These are phyloP conservation scores for Erithacus rubecula DNA, from an alignment of 2,797 vertebrate species.

Conservation along the genomic window DNA sequence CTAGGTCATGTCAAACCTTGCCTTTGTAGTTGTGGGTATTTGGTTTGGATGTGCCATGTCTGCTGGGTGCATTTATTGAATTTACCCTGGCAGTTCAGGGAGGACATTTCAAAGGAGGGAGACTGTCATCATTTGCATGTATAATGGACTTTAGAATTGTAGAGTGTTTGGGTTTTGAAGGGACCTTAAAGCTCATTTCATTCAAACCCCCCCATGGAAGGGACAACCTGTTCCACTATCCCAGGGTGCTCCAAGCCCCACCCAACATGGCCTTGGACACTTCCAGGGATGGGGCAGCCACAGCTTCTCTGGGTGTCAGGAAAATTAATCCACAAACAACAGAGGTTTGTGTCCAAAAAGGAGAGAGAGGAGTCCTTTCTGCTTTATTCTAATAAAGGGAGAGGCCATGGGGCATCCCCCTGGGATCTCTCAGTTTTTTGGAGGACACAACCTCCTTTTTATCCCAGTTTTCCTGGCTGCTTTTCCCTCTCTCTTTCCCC, in stretches of 20 bases:
- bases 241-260: background rate
- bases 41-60: background rate
- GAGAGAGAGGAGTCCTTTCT: no score
- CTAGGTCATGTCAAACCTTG: background rate
- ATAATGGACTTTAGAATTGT: background rate
- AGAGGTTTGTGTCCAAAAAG: no score
- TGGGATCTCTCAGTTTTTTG: no score
- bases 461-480: no score
- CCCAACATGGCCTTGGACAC: background rate
- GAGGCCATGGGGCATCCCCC: no score
- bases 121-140: fast-evolving
- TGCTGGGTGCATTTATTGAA: background rate
- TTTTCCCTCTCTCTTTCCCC: no score
- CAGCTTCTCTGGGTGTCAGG: background rate
- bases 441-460: no score
- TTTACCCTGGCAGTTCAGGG: background rate
- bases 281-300: background rate
- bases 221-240: background rate
- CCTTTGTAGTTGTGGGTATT: background rate
- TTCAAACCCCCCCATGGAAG: background rate
- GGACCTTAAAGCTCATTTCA: background rate
- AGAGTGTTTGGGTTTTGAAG: background rate
- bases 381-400: no score
- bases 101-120: background rate
- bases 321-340: no score